Conservation (phyloP, 2,888 invertebrate genomes). For the Drosophila dives region DNA sequence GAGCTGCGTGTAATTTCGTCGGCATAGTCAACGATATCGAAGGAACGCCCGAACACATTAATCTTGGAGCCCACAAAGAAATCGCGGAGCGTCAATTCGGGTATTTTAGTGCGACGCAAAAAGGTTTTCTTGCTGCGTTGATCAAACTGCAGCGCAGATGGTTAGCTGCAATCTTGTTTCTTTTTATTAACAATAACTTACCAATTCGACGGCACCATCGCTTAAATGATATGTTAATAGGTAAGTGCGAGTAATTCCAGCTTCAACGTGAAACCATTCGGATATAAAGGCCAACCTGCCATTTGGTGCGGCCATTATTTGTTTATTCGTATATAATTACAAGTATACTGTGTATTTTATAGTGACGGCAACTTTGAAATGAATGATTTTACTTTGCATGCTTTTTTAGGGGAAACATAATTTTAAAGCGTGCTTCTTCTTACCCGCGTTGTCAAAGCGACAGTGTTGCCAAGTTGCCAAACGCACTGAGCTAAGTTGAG, state of each 20-base stretch:
- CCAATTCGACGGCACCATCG: conserved; percentile 93
- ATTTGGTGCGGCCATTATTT: conserved; percentile 28
- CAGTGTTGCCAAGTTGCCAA: conserved; percentile 34
- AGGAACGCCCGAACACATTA: conserved; percentile 90
- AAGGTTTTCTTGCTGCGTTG: conserved; percentile 88
- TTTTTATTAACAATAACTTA: conserved; percentile 80
- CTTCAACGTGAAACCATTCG: conserved; percentile 95
- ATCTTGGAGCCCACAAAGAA: conserved; percentile 91
- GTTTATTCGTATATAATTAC: conserved; percentile 3
- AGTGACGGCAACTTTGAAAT: conserved; percentile 25
- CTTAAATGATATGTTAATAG: conserved; percentile 90
- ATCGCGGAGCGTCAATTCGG: conserved; percentile 88
- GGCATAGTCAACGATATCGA: conserved; percentile 90
- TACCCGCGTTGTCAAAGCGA: conserved; percentile 60
- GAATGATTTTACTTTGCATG: conserved; percentile 28
- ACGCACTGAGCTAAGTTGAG: background rate
- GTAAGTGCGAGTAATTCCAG: conserved; percentile 90
- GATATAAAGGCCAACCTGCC: conserved; percentile 87
- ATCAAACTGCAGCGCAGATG: conserved; percentile 86
- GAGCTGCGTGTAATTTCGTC: conserved; percentile 87
- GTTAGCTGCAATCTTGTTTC: background rate
- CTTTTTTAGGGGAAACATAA: conserved; percentile 38
- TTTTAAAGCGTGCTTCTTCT: conserved; percentile 57
- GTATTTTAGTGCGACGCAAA: conserved; percentile 88
- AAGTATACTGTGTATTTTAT: conserved; percentile 16